phyloP scores from a whole-genome alignment of 2,888 invertebrate species.

The Molorchus minor region DNA sequence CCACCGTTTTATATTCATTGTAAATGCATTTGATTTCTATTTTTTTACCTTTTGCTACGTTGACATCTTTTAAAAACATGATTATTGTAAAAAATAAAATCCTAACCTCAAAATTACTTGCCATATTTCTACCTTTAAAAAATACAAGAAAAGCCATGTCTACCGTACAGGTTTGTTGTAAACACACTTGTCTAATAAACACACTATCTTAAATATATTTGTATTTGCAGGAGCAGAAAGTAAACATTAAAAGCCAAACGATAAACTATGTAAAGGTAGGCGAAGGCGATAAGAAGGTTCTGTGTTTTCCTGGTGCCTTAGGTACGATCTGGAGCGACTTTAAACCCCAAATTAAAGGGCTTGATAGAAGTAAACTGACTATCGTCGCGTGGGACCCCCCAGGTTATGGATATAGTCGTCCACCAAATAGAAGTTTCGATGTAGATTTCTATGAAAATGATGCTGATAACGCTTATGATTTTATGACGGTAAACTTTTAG shows the following conservation, averaged over 20 bases:
- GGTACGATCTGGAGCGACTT: constrained; percentile 88
- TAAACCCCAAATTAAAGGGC: constrained; percentile 75
- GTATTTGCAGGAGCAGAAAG: constrained; percentile 69
- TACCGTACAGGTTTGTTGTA: background rate
- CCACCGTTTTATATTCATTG: too few relatives aligned
- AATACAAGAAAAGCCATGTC: background rate
- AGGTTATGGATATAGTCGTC: constrained; percentile 86
- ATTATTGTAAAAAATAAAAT: background rate
- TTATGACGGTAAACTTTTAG: constrained; percentile 75
- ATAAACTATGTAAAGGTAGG: constrained; percentile 74
- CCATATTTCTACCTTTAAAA: background rate
- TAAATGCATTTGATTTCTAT: too few relatives aligned
- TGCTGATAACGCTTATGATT: constrained; percentile 73
- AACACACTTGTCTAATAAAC: background rate
- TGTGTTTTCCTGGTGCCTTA: constrained; percentile 83
- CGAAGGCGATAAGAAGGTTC: constrained; percentile 68
- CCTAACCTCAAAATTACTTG: background rate
- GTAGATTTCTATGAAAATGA: constrained; percentile 78
- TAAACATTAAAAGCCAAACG: constrained; percentile 68
- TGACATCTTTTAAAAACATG: too few relatives aligned
- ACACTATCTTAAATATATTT: background rate
- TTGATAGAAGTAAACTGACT: constrained; percentile 71
- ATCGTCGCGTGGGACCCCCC: constrained; percentile 85
- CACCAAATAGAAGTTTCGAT: constrained; percentile 77
- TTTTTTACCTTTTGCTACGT: too few relatives aligned